These are phyloP conservation scores for Myrmecophaga tridactyla DNA, from an alignment of 2,113 vertebrate genomes.

Conservation along the genomic window DNA sequence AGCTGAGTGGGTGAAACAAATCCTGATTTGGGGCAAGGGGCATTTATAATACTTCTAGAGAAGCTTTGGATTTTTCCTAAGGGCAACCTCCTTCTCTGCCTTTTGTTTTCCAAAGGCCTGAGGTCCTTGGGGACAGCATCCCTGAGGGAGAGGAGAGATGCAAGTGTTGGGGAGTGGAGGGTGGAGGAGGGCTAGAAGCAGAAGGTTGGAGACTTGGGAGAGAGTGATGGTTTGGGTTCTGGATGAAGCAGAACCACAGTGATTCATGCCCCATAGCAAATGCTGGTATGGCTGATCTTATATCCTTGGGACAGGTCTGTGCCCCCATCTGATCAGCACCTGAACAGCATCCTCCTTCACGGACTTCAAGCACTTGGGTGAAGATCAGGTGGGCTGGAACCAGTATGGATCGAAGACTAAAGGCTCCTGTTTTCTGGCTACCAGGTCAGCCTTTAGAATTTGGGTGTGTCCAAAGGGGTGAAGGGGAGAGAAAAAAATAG, in stretches of 20 bases:
- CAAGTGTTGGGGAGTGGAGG: neutral
- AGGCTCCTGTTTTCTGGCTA: neutral
- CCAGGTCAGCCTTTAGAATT: neutral
- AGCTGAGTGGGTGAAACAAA: neutral
- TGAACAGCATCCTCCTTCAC: neutral
- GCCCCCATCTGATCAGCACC: neutral
- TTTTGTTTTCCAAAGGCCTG: neutral
- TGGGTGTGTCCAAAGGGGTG: too few relatives aligned
- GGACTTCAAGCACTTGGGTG: neutral
- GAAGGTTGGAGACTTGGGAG: too few relatives aligned
- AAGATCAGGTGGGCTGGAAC: too few relatives aligned
- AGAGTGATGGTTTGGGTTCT: neutral
- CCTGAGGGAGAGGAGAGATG: neutral
- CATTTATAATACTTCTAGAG: neutral
- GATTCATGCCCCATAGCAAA: neutral
- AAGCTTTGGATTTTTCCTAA: neutral
- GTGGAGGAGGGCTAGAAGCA: neutral
- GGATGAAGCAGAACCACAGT: neutral
- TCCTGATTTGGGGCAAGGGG: too few relatives aligned
- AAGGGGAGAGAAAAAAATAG: neutral
- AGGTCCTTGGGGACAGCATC: neutral
- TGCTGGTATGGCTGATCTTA: neutral
- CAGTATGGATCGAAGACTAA: neutral
- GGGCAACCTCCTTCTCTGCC: neutral
- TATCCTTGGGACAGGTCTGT: neutral